phyloP scores from a whole-genome alignment of 2,797 vertebrate genomes.

The Amniataba percoides region DNA sequence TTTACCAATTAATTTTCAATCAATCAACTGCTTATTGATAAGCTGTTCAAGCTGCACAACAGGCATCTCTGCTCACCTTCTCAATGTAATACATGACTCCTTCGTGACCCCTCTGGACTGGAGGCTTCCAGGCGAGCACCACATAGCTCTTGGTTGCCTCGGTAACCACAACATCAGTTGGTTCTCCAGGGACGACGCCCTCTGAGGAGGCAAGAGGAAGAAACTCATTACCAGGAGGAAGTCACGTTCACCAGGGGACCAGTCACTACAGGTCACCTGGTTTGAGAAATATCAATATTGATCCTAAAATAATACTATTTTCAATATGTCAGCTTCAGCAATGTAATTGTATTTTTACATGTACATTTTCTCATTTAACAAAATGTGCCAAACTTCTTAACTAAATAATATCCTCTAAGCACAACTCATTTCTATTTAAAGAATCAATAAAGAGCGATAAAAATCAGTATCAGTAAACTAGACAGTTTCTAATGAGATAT shows the following conservation, averaged over 20 bases:
- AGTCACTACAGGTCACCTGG: neutral
- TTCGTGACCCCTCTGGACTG: constrained; percentile 94
- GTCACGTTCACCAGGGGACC: neutral
- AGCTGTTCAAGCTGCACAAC: neutral
- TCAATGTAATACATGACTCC: constrained; percentile 98
- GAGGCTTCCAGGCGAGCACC: constrained; percentile 98
- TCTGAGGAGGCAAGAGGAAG: constrained; percentile 81
- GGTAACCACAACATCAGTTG: constrained; percentile 92
- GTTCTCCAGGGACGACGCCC: constrained; percentile 93
- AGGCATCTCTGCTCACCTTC: constrained; percentile 87
- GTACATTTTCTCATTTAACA: neutral
- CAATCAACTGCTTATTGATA: neutral
- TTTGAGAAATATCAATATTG: neutral
- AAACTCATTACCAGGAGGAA: neutral
- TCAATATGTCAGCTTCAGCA: neutral
- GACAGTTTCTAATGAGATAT: neutral
- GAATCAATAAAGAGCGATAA: too few species aligned
- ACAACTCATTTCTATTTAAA: too few species aligned
- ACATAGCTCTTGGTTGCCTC: constrained; percentile 98
- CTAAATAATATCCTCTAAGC: too few species aligned
- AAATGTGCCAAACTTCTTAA: neutral
- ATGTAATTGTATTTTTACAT: too few species aligned
- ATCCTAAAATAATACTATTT: neutral
- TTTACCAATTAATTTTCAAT: neutral
- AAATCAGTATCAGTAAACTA: neutral